Percentiles rank a stretch among this genome's conserved stretches.
Evolutionary conservation across 2,888 invertebrate genomes (phyloP).

Genomic region (Microctonus aethiopoides): DNA sequence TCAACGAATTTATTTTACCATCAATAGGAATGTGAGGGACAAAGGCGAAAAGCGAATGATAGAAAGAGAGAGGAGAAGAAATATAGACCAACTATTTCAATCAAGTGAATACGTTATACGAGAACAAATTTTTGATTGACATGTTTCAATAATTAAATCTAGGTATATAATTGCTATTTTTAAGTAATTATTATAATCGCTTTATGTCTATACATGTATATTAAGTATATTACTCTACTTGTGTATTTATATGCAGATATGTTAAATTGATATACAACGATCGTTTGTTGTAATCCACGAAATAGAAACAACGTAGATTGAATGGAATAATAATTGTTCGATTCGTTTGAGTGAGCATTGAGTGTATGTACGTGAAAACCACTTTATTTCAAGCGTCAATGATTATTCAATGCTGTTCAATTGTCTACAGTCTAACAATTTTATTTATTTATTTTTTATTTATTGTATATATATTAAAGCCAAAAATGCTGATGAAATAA

Average conservation of each 20-base stretch:
- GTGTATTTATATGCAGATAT: no score
- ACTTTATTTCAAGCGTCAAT: constrained; percentile 25
- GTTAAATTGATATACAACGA: not conserved
- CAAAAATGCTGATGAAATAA: not conserved
- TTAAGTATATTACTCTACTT: no score
- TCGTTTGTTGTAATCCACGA: not conserved
- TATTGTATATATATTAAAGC: not conserved
- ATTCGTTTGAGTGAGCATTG: constrained; percentile 17
- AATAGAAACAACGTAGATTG: not conserved
- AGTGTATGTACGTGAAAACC: constrained; percentile 19
- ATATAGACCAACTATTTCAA: constrained; percentile 20
- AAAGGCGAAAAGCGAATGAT: not conserved
- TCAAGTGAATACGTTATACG: constrained; percentile 53
- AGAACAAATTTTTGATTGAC: constrained; percentile 49
- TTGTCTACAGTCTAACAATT: not conserved
- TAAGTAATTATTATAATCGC: no score
- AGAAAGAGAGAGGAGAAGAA: not conserved
- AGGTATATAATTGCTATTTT: not conserved
- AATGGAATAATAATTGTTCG: constrained; percentile 28
- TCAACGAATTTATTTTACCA: constrained; percentile 12
- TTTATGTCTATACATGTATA: no score
- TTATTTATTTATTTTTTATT: not conserved
- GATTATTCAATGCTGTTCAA: constrained; percentile 22
- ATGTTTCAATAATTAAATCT: constrained; percentile 19
- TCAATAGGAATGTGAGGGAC: not conserved